These are phyloP conservation scores for Agrypnia vestita DNA, from an alignment of 1,140 invertebrate genomes.

Conservation along the genomic window DNA sequence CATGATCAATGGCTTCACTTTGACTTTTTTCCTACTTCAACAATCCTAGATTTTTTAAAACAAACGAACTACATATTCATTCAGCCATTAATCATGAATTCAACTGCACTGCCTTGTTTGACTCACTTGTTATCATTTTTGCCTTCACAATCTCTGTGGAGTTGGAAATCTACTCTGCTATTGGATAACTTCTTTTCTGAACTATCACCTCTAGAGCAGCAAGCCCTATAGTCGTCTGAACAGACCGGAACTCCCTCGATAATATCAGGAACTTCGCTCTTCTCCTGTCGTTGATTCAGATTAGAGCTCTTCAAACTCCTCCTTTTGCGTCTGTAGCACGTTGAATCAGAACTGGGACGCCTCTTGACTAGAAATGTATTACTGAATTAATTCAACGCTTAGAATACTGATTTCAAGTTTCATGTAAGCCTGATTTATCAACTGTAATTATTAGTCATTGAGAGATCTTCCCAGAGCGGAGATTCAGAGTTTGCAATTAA, in stretches of 20 bases:
- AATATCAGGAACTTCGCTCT: slow-evolving; percentile 72
- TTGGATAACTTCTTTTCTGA: slow-evolving; percentile 27
- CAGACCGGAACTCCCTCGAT: slow-evolving; percentile 72
- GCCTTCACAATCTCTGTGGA: slow-evolving; percentile 47
- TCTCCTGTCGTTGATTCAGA: slow-evolving; percentile 65
- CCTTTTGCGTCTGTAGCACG: slow-evolving; percentile 64
- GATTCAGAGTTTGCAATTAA: too few relatives aligned
- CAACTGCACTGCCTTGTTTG: neutral
- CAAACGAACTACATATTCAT: too few relatives aligned
- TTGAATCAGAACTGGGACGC: slow-evolving; percentile 69
- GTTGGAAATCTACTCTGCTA: slow-evolving; percentile 48
- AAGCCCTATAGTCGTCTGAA: slow-evolving; percentile 64
- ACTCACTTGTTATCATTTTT: slow-evolving; percentile 47
- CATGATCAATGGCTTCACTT: too few relatives aligned
- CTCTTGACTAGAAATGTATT: slow-evolving; percentile 65
- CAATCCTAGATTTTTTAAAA: too few relatives aligned
- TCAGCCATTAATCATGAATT: too few relatives aligned
- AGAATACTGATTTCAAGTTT: slow-evolving; percentile 9
- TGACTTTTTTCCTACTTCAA: too few relatives aligned
- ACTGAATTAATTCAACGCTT: neutral
- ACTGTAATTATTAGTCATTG: too few relatives aligned
- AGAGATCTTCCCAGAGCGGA: too few relatives aligned
- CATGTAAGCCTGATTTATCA: slow-evolving; percentile 18
- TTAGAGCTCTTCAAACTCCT: slow-evolving; percentile 65
- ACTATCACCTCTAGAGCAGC: slow-evolving; percentile 57